phyloP scores from a whole-genome alignment of 2,113 vertebrate species.

The Danionella cerebrum region DNA sequence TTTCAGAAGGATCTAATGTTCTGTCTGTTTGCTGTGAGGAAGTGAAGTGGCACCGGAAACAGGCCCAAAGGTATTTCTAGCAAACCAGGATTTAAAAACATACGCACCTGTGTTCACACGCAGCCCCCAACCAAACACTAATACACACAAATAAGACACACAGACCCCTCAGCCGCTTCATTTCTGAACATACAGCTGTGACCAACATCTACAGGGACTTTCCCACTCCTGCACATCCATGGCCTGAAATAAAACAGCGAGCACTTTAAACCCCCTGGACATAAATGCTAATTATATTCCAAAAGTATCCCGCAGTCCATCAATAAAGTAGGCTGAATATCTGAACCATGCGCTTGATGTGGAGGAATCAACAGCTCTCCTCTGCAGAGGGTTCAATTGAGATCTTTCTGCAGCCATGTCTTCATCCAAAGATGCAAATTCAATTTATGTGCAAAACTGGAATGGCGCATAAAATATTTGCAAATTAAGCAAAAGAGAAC shows the following conservation, averaged over 20 bases:
- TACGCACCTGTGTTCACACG: slow-evolving; percentile 10
- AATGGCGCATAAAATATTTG: too few relatives aligned
- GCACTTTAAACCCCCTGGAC: not conserved
- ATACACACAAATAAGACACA: slow-evolving; percentile 10
- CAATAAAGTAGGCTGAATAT: not conserved
- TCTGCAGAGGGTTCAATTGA: too few relatives aligned
- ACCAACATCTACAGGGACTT: slow-evolving; percentile 7
- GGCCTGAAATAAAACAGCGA: slow-evolving; percentile 33
- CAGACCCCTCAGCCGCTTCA: slow-evolving; percentile 5
- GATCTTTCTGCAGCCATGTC: too few relatives aligned
- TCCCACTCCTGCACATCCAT: not conserved
- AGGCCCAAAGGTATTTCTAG: not conserved
- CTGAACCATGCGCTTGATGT: not conserved
- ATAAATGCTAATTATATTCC: not conserved
- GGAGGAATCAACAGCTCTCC: too few relatives aligned
- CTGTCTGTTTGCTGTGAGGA: not conserved
- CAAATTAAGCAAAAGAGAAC: too few relatives aligned
- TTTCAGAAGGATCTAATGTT: not conserved
- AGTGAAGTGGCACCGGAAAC: not conserved
- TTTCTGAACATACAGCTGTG: not conserved
- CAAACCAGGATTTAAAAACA: not conserved
- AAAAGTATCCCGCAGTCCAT: not conserved
- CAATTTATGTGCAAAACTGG: too few relatives aligned
- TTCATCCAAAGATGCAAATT: too few relatives aligned
- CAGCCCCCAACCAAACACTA: slow-evolving; percentile 24